These are phyloP conservation scores for Uloborus plumipes DNA, from an alignment of 2,888 invertebrate genomes.

Conservation along the genomic window DNA sequence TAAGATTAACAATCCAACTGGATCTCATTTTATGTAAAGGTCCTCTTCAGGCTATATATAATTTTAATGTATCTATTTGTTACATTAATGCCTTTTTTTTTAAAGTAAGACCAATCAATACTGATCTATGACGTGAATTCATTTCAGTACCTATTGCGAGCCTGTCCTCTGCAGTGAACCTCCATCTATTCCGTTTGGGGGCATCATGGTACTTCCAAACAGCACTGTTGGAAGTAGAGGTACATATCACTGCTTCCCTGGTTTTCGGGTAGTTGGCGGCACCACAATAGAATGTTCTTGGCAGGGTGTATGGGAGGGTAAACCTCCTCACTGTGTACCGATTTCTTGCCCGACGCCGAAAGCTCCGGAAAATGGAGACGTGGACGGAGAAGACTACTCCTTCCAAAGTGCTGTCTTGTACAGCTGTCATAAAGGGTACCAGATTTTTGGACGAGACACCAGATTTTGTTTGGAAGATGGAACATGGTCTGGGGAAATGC, in stretches of 20 bases:
- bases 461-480: conserved; percentile 69
- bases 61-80: background rate
- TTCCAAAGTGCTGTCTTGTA: conserved; percentile 54
- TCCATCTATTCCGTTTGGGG: conserved; percentile 49
- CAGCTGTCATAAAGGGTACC: conserved; percentile 67
- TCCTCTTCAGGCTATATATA: background rate
- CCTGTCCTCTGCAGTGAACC: conserved; percentile 48
- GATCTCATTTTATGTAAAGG: too few species aligned
- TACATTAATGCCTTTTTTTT: background rate
- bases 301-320: conserved; percentile 54
- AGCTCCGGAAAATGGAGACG: conserved; percentile 47
- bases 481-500: conserved; percentile 69
- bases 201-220: conserved; percentile 12
- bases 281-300: conserved; percentile 47
- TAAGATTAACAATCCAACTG: too few species aligned
- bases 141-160: conserved; percentile 43
- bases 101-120: too few species aligned
- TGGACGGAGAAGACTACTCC: conserved; percentile 55
- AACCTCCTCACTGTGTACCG: conserved; percentile 59
- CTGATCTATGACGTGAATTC: background rate
- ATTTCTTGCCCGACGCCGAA: conserved; percentile 56
- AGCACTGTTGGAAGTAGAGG: conserved; percentile 38
- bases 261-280: conserved; percentile 52
- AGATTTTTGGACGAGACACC: conserved; percentile 69
- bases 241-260: conserved; percentile 50